Conservation (phyloP, 64 coral and sea anemone species). For the Orbicella faveolata region DNA sequence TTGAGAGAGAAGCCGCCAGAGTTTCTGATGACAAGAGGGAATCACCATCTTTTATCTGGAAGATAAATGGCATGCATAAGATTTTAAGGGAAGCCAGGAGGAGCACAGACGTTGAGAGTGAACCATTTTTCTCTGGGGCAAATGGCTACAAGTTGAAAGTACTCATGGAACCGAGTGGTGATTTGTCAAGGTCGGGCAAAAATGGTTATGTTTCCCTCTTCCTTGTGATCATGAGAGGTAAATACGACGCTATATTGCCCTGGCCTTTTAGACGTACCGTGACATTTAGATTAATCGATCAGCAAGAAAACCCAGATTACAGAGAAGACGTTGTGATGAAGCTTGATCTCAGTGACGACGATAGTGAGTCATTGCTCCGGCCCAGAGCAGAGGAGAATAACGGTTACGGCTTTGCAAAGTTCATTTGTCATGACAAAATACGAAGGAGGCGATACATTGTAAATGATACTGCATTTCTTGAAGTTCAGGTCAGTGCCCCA, state of each 20-base stretch:
- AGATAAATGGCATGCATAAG: neutral
- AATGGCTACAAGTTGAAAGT: slow-evolving; percentile 18
- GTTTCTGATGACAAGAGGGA: neutral
- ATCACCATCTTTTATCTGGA: neutral
- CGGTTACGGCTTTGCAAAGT: neutral
- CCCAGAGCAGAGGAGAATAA: neutral
- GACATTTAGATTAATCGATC: neutral
- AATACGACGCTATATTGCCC: slow-evolving; percentile 5
- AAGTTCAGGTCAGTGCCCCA: neutral
- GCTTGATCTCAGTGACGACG: neutral
- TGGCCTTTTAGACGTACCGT: neutral
- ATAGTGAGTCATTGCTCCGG: neutral
- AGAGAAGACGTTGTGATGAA: neutral
- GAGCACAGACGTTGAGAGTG: neutral
- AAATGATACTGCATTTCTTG: neutral
- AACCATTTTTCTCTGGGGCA: neutral
- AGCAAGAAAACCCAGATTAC: neutral
- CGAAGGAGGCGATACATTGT: neutral
- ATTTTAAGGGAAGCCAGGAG: neutral
- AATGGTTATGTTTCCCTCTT: neutral
- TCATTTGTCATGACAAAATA: neutral
- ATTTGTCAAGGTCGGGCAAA: neutral
- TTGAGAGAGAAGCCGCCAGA: neutral
- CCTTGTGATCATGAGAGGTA: slow-evolving; percentile 2
- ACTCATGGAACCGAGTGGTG: neutral